Conservation (phyloP, 1,140 invertebrate genomes). For the Ditylenchus dipsaci region DNA sequence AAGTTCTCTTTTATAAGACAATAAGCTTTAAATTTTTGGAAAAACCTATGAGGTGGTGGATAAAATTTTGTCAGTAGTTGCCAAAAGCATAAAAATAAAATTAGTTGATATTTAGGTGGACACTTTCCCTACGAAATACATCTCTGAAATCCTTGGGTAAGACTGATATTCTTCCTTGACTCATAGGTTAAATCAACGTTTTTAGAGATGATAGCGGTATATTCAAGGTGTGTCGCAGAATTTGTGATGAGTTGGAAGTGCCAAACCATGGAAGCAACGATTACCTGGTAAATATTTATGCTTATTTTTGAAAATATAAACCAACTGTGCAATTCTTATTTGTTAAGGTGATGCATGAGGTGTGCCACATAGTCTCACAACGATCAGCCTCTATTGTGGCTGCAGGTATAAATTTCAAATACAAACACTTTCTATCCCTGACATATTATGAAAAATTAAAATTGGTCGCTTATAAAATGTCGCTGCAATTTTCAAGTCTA, state of each 20-base stretch:
- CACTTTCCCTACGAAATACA: slow-evolving; percentile 57
- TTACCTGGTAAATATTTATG: slow-evolving; percentile 19
- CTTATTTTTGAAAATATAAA: no score
- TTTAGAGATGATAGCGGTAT: slow-evolving; percentile 52
- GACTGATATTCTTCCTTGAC: not conserved
- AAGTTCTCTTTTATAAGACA: no score
- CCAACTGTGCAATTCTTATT: no score
- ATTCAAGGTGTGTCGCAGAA: slow-evolving; percentile 51
- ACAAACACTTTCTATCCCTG: no score
- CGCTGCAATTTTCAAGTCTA: no score
- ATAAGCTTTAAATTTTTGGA: no score
- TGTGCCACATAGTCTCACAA: slow-evolving; percentile 52
- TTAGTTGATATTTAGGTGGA: slow-evolving; percentile 32
- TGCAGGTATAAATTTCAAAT: slow-evolving; percentile 40
- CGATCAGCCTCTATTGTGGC: slow-evolving; percentile 56
- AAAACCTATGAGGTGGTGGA: no score
- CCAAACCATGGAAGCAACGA: slow-evolving; percentile 53
- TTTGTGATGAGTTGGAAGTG: slow-evolving; percentile 57
- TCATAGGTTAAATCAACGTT: slow-evolving; percentile 3
- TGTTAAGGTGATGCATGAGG: slow-evolving; percentile 45
- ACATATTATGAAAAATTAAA: no score
- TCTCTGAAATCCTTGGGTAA: slow-evolving; percentile 54
- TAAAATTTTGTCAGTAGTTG: no score
- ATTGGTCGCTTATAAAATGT: no score
- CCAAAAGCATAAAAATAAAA: no score